phyloP scores from a whole-genome alignment of 35 echinoderm and acorn worm species.

The Apostichopus japonicus region DNA sequence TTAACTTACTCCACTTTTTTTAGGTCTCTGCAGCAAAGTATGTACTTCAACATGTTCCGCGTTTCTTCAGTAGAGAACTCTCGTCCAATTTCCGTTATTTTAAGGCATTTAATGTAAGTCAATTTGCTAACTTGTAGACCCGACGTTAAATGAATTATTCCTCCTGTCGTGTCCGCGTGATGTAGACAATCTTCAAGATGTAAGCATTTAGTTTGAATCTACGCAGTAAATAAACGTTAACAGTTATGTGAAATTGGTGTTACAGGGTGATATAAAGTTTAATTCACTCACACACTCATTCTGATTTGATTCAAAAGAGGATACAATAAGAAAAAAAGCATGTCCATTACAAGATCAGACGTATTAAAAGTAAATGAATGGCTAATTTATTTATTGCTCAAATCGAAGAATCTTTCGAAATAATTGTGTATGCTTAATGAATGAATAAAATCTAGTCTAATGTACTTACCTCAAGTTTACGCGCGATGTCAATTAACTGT shows the following conservation, averaged over 20 bases:
- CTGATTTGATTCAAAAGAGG: too few species aligned
- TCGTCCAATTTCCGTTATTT: neutral
- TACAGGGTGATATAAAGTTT: neutral
- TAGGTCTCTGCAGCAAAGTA: neutral
- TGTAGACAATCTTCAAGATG: neutral
- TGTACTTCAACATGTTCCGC: neutral
- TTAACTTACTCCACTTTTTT: neutral
- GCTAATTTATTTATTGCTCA: neutral
- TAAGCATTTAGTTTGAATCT: neutral
- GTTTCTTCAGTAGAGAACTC: neutral
- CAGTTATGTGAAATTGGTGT: neutral
- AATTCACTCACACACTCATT: neutral
- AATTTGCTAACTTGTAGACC: neutral
- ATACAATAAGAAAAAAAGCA: neutral
- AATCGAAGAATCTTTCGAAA: neutral
- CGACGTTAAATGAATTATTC: neutral
- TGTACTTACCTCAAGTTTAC: neutral
- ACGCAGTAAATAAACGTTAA: neutral
- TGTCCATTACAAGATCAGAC: neutral
- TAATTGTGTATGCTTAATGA: too few species aligned
- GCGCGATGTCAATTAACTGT: constrained; percentile 8
- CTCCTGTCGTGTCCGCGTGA: neutral
- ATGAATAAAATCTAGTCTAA: neutral
- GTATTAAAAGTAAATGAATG: neutral
- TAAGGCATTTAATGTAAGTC: neutral